phyloP scores from a whole-genome alignment of 2,113 vertebrate species.

The Desmodus rotundus region DNA sequence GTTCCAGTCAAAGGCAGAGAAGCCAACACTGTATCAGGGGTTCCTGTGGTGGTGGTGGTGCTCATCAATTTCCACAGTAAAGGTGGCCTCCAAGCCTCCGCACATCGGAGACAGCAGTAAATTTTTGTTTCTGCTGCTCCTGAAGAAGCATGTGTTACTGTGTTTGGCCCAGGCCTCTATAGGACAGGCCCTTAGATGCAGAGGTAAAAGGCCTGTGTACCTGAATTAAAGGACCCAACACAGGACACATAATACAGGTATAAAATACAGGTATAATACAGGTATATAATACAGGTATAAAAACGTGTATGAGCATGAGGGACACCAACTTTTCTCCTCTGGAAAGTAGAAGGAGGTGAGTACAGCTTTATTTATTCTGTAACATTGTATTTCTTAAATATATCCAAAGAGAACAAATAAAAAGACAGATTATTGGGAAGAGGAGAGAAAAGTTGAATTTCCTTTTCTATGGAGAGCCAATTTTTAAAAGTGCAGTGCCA shows the following conservation, averaged over 20 bases:
- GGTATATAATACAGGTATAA: neutral
- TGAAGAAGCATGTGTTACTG: neutral
- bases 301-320: neutral
- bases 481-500: neutral
- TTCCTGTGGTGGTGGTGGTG: neutral
- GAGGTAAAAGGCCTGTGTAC: neutral
- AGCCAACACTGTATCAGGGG: neutral
- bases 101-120: neutral
- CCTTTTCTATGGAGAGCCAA: neutral
- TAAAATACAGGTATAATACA: neutral
- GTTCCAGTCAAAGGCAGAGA: neutral
- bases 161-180: neutral
- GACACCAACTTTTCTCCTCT: neutral
- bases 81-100: neutral
- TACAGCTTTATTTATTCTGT: neutral
- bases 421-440: neutral
- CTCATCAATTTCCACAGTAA: neutral
- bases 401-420: neutral
- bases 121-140: neutral
- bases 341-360: neutral
- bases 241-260: neutral
- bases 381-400: neutral
- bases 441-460: neutral
- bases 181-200: neutral
- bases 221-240: too few relatives aligned